A percentile compares a stretch with the other conserved stretches of the same genome.
phyloP scores from a whole-genome alignment of 2,797 vertebrate genomes.

The Melanotaenia pygmaea region DNA sequence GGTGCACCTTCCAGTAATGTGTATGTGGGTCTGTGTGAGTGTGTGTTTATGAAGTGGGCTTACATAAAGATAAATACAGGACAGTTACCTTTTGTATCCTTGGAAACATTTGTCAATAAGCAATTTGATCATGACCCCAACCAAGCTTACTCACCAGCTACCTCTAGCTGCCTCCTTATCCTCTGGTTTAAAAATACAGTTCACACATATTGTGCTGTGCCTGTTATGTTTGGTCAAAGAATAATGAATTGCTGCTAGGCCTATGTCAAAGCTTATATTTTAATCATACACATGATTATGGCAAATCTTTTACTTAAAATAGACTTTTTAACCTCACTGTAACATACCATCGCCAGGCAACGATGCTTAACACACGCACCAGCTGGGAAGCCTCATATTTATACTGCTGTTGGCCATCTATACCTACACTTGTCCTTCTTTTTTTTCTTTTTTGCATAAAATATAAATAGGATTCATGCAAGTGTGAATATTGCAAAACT shows the following conservation, averaged over 20 bases:
- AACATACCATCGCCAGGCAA: constrained; percentile 11
- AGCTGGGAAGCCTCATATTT: constrained; percentile 13
- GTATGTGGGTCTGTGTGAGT: background rate
- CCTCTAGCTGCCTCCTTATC: constrained; percentile 6
- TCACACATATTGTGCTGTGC: background rate
- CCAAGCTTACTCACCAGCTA: constrained; percentile 34
- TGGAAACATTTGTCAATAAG: constrained; percentile 42
- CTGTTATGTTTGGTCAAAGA: constrained; percentile 15
- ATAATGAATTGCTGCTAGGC: background rate
- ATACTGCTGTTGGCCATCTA: constrained; percentile 1
- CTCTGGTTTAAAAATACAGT: constrained; percentile 25
- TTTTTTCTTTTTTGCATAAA: background rate
- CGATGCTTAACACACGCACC: constrained; percentile 7
- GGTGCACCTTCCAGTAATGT: constrained; percentile 20
- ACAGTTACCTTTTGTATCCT: constrained; percentile 23
- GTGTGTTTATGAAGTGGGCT: constrained; percentile 16
- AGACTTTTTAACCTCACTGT: constrained; percentile 14
- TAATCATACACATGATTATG: background rate
- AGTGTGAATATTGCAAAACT: constrained; percentile 3
- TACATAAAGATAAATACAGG: constrained; percentile 20
- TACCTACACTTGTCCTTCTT: constrained; percentile 4
- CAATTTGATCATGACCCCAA: constrained; percentile 40
- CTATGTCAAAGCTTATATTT: background rate
- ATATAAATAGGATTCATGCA: constrained; percentile 21
- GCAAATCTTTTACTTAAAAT: constrained; percentile 9